Evolutionary conservation across 2,888 invertebrate genomes (phyloP).

Genomic region (Lysandra coridon): DNA sequence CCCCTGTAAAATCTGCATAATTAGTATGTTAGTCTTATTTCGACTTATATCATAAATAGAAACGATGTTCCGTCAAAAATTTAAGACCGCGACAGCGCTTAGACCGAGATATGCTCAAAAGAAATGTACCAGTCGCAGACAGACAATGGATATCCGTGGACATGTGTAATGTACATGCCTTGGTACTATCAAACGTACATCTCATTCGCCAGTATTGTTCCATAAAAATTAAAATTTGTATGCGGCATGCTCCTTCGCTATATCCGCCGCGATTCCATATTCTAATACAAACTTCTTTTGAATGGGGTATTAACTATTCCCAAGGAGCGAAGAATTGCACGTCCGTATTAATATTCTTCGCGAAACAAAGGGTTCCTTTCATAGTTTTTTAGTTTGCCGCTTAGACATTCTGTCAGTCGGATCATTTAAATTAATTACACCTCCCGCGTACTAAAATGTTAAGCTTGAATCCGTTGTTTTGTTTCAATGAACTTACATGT

Average conservation of each 20-base stretch:
- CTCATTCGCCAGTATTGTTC: not conserved
- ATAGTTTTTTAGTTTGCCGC: slow-evolving; percentile 61
- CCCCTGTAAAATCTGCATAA: no score
- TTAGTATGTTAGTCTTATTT: no score
- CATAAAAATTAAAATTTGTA: slow-evolving; percentile 18
- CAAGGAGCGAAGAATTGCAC: slow-evolving; percentile 45
- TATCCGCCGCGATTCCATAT: slow-evolving; percentile 40
- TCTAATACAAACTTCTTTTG: slow-evolving; percentile 67
- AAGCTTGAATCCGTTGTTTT: slow-evolving; percentile 32
- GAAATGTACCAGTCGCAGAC: not conserved
- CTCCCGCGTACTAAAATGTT: slow-evolving; percentile 7
- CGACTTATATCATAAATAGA: no score
- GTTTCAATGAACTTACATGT: slow-evolving; percentile 73
- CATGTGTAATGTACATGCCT: not conserved
- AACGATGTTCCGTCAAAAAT: no score
- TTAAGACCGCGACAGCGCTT: no score
- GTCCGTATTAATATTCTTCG: slow-evolving; percentile 68
- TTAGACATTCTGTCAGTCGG: slow-evolving; percentile 73
- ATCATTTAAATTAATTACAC: slow-evolving; percentile 76
- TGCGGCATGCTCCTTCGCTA: slow-evolving; percentile 1
- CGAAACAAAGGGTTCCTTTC: slow-evolving; percentile 62
- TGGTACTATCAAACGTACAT: not conserved
- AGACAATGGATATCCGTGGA: not conserved
- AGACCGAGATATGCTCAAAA: not conserved
- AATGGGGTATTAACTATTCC: slow-evolving; percentile 58